phyloP scores from a whole-genome alignment of 2,113 vertebrate species.

The Hyaena hyaena region DNA sequence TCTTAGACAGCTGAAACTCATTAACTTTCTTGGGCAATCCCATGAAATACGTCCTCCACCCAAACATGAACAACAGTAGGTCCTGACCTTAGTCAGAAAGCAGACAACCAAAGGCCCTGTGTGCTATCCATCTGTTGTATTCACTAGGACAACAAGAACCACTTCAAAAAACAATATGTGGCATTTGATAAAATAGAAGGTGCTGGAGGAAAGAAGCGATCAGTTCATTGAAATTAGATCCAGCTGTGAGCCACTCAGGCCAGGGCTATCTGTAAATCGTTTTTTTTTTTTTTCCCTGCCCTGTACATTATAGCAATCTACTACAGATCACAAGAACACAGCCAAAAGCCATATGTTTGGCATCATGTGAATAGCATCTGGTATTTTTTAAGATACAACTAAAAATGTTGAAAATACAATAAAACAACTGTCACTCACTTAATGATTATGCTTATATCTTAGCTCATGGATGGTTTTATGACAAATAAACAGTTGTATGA shows the following conservation, averaged over 20 bases:
- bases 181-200: constrained; percentile 81
- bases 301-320: constrained; percentile 83
- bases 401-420: constrained; percentile 85
- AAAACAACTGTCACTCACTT: constrained; percentile 86
- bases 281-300: constrained; percentile 70
- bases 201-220: constrained; percentile 71
- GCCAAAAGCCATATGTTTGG: constrained; percentile 88
- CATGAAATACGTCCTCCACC: constrained; percentile 71
- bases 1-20: constrained; percentile 73
- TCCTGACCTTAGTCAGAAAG: constrained; percentile 76
- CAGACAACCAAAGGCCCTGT: constrained; percentile 69
- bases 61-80: constrained; percentile 78
- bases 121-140: constrained; percentile 72
- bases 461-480: constrained; percentile 79
- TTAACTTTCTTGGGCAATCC: constrained; percentile 67
- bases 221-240: constrained; percentile 74
- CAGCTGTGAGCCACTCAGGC: constrained; percentile 75
- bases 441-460: constrained; percentile 79
- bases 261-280: constrained; percentile 72
- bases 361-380: constrained; percentile 83
- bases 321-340: constrained; percentile 85
- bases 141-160: constrained; percentile 77
- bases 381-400: constrained; percentile 88
- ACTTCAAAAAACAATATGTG: constrained; percentile 77
- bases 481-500: constrained; percentile 81